Evolutionary conservation across 2,797 vertebrate genomes (phyloP).

Genomic region (Argentina silus): DNA sequence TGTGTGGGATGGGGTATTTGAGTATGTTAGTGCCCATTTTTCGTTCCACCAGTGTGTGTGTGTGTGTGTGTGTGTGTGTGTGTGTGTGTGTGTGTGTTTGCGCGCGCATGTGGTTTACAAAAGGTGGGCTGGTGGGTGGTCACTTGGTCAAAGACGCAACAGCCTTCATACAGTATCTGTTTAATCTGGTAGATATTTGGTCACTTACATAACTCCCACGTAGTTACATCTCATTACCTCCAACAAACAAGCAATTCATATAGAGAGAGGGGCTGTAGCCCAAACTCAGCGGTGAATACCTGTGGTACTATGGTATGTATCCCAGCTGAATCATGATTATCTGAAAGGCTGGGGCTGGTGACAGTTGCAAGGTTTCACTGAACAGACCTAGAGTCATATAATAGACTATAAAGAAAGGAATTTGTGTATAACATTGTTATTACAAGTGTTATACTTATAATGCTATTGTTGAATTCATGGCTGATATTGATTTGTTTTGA

Average conservation of each 20-base stretch:
- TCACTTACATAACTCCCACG: conserved; percentile 78
- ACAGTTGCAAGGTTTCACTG: too few relatives aligned
- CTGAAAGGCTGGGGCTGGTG: background rate
- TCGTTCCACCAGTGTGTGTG: background rate
- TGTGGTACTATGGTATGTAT: conserved; percentile 68
- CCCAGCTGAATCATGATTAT: conserved; percentile 73
- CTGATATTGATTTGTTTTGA: too few relatives aligned
- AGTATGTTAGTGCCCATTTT: background rate
- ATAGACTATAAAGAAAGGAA: too few relatives aligned
- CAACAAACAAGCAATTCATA: conserved; percentile 75
- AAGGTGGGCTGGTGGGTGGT: conserved; percentile 74
- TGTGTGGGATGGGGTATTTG: background rate
- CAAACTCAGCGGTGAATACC: conserved; percentile 65
- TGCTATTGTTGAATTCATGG: too few relatives aligned
- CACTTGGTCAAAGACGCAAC: conserved; percentile 60
- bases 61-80: conserved; percentile 1
- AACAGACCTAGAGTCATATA: too few relatives aligned
- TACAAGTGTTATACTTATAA: too few relatives aligned
- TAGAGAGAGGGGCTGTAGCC: conserved; percentile 64
- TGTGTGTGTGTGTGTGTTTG: background rate
- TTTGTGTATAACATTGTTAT: too few relatives aligned
- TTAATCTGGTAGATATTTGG: conserved; percentile 71
- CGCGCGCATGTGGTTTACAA: conserved; percentile 68
- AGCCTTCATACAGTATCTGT: conserved; percentile 59
- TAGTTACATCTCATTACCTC: conserved; percentile 76